Conservation (phyloP, 2,888 invertebrate genomes). For the Hypselothyrea guttata region DNA sequence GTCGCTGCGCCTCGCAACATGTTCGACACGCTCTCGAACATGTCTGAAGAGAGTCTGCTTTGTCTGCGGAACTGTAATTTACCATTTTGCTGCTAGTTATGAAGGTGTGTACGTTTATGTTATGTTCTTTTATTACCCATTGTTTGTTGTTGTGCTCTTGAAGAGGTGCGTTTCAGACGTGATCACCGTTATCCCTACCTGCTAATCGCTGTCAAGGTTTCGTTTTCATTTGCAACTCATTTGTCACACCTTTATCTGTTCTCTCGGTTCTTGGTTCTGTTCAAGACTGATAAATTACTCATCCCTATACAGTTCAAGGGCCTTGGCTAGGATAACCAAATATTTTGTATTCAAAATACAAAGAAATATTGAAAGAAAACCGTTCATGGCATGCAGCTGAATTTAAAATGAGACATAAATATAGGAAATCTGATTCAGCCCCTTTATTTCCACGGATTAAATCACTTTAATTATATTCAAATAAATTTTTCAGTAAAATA, state of each 20-base stretch:
- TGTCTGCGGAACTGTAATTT: slow-evolving; percentile 6
- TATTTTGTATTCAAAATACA: slow-evolving; percentile 12
- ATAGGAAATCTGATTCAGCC: no score
- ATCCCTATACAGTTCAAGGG: slow-evolving; percentile 13
- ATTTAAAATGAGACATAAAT: no score
- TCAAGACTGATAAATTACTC: slow-evolving; percentile 24
- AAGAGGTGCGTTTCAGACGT: slow-evolving; percentile 27
- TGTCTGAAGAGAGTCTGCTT: slow-evolving; percentile 39
- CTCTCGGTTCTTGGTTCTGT: slow-evolving; percentile 27
- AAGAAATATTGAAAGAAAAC: no score
- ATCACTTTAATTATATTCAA: no score
- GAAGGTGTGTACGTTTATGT: slow-evolving; percentile 27
- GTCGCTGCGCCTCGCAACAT: slow-evolving; percentile 25
- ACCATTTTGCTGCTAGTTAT: slow-evolving; percentile 28
- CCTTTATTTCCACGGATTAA: no score
- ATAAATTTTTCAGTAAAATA: no score
- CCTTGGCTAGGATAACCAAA: slow-evolving; percentile 53
- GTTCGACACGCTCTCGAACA: slow-evolving; percentile 43
- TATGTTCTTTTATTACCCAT: slow-evolving; percentile 55
- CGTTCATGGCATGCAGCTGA: no score
- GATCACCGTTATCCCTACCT: slow-evolving; percentile 56
- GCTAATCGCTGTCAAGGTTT: slow-evolving; percentile 54
- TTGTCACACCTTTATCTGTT: slow-evolving; percentile 1
- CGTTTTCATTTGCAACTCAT: slow-evolving; percentile 52
- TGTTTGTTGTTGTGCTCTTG: slow-evolving; percentile 9